Evolutionary conservation across 1,140 invertebrate genomes (phyloP).

Genomic region (Samia ricini): DNA sequence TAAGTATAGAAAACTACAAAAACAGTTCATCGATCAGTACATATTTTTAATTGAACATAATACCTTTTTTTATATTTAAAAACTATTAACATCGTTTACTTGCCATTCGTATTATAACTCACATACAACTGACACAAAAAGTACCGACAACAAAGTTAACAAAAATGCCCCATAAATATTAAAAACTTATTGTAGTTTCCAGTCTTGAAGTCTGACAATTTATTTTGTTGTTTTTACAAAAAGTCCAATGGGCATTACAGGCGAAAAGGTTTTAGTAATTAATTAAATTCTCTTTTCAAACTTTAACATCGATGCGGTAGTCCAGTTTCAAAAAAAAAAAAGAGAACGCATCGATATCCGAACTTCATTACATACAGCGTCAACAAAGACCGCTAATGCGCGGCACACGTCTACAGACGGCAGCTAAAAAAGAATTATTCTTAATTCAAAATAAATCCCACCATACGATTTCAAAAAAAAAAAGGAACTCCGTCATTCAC

Average conservation of each 20-base stretch:
- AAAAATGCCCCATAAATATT: no score
- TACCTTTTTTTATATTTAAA: no score
- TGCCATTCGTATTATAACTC: no score
- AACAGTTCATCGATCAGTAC: no score
- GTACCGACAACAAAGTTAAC: no score
- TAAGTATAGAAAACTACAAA: no score
- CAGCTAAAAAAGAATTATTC: constrained; percentile 69
- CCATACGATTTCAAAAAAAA: constrained; percentile 53
- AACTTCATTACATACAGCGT: constrained; percentile 45
- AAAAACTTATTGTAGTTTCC: no score
- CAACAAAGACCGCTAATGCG: constrained; percentile 66
- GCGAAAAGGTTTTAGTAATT: not conserved
- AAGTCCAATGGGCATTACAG: not conserved
- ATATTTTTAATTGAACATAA: no score
- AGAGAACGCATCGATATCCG: constrained; percentile 13
- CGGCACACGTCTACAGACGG: constrained; percentile 65
- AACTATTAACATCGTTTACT: no score
- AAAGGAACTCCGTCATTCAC: constrained; percentile 56
- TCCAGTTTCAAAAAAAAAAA: constrained; percentile 29
- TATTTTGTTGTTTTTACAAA: not conserved
- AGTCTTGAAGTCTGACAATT: no score
- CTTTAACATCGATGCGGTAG: constrained; percentile 40
- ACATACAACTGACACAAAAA: no score
- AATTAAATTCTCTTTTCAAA: not conserved
- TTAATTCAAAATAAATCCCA: constrained; percentile 61